Conservation (phyloP, 2,797 vertebrate species). For the Cryptoprocta ferox region DNA sequence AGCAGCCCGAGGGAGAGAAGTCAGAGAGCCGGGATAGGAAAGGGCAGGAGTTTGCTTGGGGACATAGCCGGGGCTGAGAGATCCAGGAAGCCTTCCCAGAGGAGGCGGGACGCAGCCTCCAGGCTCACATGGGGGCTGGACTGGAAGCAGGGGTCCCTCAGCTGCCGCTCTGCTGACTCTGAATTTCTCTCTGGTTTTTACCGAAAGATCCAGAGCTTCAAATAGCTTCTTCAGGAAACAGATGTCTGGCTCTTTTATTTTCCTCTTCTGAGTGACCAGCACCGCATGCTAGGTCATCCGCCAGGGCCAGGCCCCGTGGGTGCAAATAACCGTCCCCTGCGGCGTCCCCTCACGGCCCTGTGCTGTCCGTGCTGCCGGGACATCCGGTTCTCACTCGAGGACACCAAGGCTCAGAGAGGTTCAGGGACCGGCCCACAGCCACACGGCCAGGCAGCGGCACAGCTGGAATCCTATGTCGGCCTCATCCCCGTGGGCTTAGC, state of each 20-base stretch:
- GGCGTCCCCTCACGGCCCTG: accelerated
- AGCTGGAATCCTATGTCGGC: background rate
- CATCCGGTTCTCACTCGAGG: accelerated
- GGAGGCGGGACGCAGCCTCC: accelerated
- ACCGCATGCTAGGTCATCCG: accelerated
- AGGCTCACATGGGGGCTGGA: background rate
- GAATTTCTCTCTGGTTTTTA: conserved; percentile 49
- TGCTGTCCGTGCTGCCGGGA: accelerated
- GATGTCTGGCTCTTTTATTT: background rate
- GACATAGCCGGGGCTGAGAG: background rate
- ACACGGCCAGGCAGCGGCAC: accelerated
- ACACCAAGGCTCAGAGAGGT: background rate
- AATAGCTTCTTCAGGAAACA: conserved; percentile 51
- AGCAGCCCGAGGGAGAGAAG: background rate
- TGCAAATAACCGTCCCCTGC: background rate
- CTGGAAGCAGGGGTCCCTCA: background rate
- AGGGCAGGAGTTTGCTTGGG: background rate
- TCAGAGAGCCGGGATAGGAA: background rate
- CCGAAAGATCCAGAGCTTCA: conserved; percentile 24
- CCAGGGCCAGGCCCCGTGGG: accelerated
- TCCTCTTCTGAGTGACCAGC: conserved; percentile 52
- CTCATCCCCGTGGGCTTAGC: background rate
- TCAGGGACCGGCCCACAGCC: accelerated
- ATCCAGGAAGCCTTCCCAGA: background rate
- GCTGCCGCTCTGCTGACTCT: conserved; percentile 1